Evolutionary conservation across 1,140 invertebrate species (phyloP), one percentile per base, ranked within the genome.

Genomic region (Zaprionus nigranus): DNA sequence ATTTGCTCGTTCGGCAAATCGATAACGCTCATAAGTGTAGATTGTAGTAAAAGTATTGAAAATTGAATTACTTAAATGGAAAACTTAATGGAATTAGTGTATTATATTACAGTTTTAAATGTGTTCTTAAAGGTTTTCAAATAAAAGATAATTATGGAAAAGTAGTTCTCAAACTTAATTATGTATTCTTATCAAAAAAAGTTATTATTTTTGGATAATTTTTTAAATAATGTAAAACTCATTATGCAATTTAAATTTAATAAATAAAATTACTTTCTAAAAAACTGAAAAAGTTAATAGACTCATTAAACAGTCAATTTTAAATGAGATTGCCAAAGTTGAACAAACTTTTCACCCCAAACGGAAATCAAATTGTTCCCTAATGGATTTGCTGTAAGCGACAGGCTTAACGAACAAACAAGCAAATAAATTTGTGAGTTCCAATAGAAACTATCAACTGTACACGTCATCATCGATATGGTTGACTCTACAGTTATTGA

Each of bases 321-420:
- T 5, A 5, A 22, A 24, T 51, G 20, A 24, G 24, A 22, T 51
- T 51, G 24, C 20, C 46, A 24, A 24, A 51, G 12, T 24, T 24
- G 20, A 22, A 11, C 9, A 51, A 51, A 51, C 46, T 51, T 51
- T 51, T 11, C 20, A 9, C 6, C n/a, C n/a, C 36, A 38, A 51
- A 51, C 24, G 20, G 20, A 51, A 51, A 51, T 51, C 20, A 51
- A 51, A 51, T 51, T 12, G 20, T 13, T 51, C 22, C 22, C 20
- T 51, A 51, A 51, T 51, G 46, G 46, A 51, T 51, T 51, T 24
- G 20, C 46, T 51, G 46, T 51, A 22, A 24, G 20, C 46, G 46
- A 51, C 46, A 22, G 46, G 46, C 46, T 49, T 5, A 43, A 6
- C 15, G 40, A 12, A 24, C 46, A 22, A 13, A 22, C 46, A 24